These are phyloP conservation scores for Pachycephus smyrnensis DNA, from an alignment of 2,888 invertebrate species.

Conservation along the genomic window DNA sequence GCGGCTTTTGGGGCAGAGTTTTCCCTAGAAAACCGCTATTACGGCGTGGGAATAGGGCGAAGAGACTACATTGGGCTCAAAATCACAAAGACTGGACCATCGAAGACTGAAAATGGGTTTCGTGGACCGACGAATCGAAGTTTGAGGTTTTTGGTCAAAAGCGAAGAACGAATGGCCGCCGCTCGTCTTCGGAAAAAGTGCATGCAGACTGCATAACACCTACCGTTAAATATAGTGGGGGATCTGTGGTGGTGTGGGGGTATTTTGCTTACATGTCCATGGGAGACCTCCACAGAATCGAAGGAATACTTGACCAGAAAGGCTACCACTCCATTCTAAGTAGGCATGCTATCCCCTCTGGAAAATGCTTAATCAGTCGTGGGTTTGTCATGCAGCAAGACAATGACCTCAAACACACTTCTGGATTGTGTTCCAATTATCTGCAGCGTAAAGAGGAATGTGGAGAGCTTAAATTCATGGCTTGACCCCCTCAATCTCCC, in stretches of 20 bases:
- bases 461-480: slow-evolving; percentile 12
- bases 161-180: slow-evolving; percentile 22
- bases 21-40: slow-evolving; percentile 22
- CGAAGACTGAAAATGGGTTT: slow-evolving; percentile 24
- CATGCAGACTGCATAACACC: slow-evolving; percentile 21
- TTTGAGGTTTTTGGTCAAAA: slow-evolving; percentile 26
- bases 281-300: slow-evolving; percentile 34
- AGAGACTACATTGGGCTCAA: slow-evolving; percentile 29
- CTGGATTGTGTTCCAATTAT: slow-evolving; percentile 30
- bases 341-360: slow-evolving; percentile 26
- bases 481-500: slow-evolving; percentile 14
- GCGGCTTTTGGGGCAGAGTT: slow-evolving; percentile 25
- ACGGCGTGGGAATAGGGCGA: slow-evolving; percentile 19
- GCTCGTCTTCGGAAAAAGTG: slow-evolving; percentile 14
- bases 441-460: slow-evolving; percentile 18
- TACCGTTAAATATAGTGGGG: slow-evolving; percentile 34
- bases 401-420: slow-evolving; percentile 36
- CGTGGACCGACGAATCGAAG: slow-evolving; percentile 32
- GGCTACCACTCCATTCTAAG: slow-evolving; percentile 30
- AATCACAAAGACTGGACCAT: slow-evolving; percentile 27
- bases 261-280: slow-evolving; percentile 24
- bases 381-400: slow-evolving; percentile 36
- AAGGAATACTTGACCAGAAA: slow-evolving; percentile 34
- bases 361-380: slow-evolving; percentile 24
- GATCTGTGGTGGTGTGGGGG: slow-evolving; percentile 31